Evolutionary conservation across 2,113 vertebrate species (phyloP).

Genomic region (Misgurnus mizolepis): DNA sequence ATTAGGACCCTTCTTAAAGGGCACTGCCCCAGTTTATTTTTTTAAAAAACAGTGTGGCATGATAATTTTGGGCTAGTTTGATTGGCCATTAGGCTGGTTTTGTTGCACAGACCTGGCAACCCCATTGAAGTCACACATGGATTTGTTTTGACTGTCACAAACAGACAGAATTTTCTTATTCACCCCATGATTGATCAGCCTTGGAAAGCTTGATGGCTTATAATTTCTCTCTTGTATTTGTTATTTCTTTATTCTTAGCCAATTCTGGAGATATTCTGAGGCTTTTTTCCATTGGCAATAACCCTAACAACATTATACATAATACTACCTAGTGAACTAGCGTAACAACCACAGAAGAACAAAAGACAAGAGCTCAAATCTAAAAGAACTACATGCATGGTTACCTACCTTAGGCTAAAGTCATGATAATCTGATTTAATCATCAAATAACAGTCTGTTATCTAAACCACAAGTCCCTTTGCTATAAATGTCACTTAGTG

Average conservation of each 20-base stretch:
- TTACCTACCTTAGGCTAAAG: too few relatives aligned
- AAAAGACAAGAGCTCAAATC: background rate
- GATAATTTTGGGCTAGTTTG: too few relatives aligned
- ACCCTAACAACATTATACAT: conserved; percentile 10
- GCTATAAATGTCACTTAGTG: conserved; percentile 28
- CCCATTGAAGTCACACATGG: background rate
- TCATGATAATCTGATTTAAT: conserved; percentile 5
- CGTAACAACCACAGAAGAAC: conserved; percentile 9
- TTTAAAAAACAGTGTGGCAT: too few relatives aligned
- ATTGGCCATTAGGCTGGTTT: too few relatives aligned
- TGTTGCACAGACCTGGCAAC: too few relatives aligned
- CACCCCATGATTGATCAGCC: background rate
- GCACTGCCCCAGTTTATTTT: too few relatives aligned
- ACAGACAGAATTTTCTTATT: background rate
- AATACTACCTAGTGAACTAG: background rate
- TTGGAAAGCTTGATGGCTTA: background rate
- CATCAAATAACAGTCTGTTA: conserved; percentile 5
- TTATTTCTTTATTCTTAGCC: background rate
- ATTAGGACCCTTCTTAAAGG: too few relatives aligned
- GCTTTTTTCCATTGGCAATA: background rate
- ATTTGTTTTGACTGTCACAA: background rate
- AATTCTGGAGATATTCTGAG: background rate
- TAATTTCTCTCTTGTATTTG: background rate
- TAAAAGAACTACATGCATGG: background rate
- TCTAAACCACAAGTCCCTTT: background rate